phyloP scores from a whole-genome alignment of 1,140 invertebrate species.

The Frieseomelitta varia region DNA sequence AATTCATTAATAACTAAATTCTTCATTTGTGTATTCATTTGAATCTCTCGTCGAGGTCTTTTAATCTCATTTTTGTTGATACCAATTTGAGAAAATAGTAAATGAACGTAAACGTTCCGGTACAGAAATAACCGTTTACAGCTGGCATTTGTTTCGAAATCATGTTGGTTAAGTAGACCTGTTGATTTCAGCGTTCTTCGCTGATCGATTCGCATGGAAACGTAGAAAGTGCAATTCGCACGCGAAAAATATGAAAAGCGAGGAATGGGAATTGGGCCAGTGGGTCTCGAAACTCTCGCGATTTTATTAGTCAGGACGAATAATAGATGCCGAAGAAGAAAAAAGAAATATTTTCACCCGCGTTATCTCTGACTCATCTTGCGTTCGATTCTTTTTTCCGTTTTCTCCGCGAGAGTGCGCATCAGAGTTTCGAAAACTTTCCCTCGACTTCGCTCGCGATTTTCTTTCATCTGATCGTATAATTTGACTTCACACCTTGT shows the following conservation, averaged over 20 bases:
- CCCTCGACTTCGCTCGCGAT: not conserved
- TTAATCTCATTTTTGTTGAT: not conserved
- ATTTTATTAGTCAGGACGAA: constrained; percentile 1
- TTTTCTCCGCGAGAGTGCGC: not conserved
- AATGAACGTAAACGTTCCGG: not conserved
- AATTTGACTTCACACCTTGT: not conserved
- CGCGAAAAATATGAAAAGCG: constrained; percentile 12
- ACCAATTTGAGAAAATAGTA: not conserved
- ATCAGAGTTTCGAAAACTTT: constrained; percentile 27
- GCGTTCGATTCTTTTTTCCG: not conserved
- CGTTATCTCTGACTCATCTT: not conserved
- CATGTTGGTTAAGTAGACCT: not conserved
- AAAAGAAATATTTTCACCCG: not conserved
- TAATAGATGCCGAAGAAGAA: not conserved
- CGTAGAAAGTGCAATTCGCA: constrained; percentile 44
- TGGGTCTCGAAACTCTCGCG: constrained; percentile 3
- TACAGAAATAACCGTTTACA: not conserved
- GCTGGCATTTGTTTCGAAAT: not conserved
- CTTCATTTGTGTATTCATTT: too few relatives aligned
- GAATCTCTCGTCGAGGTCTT: not conserved
- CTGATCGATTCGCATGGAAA: not conserved
- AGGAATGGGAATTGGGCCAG: constrained; percentile 30
- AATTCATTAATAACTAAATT: too few relatives aligned
- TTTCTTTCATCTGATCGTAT: not conserved
- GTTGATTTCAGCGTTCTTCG: constrained; percentile 1